Evolutionary conservation across 1,140 invertebrate genomes (phyloP).

Genomic region (Calliphora vicina): DNA sequence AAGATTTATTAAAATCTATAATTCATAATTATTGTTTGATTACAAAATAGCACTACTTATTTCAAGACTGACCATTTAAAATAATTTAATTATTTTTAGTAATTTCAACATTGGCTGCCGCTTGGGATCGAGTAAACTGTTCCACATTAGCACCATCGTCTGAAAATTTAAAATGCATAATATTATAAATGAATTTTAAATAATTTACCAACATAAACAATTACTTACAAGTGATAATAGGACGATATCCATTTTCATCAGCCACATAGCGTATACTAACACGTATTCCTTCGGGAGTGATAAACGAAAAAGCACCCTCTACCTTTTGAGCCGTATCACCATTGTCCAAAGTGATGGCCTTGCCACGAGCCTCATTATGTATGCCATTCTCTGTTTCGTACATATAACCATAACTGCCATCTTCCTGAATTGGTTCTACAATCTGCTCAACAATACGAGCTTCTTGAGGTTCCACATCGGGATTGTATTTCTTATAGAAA

Average conservation of each 20-base stretch:
- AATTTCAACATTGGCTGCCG: conserved; percentile 49
- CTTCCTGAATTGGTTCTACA: conserved; percentile 45
- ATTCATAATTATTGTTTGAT: too few relatives aligned
- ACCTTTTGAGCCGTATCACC: conserved; percentile 53
- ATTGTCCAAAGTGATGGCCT: conserved; percentile 57
- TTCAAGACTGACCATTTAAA: too few relatives aligned
- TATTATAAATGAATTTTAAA: neutral
- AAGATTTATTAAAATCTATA: too few relatives aligned
- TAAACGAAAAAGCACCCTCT: conserved; percentile 54
- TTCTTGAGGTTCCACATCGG: conserved; percentile 47
- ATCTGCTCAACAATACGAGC: conserved; percentile 50
- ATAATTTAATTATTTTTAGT: neutral
- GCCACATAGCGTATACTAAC: conserved; percentile 55
- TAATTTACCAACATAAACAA: neutral
- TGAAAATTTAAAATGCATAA: conserved; percentile 29
- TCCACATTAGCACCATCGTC: conserved; percentile 55
- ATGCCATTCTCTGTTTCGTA: conserved; percentile 69
- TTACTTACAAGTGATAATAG: conserved; percentile 55
- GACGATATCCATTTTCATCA: conserved; percentile 58
- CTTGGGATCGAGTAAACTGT: conserved; percentile 48
- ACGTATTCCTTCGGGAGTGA: conserved; percentile 54
- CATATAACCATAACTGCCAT: conserved; percentile 50
- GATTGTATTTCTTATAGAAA: conserved; percentile 57
- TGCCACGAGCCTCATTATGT: conserved; percentile 65
- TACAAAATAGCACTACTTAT: too few relatives aligned